These are phyloP conservation scores for Lasioglossum albipes DNA, from an alignment of 1,140 invertebrate species.

Conservation along the genomic window DNA sequence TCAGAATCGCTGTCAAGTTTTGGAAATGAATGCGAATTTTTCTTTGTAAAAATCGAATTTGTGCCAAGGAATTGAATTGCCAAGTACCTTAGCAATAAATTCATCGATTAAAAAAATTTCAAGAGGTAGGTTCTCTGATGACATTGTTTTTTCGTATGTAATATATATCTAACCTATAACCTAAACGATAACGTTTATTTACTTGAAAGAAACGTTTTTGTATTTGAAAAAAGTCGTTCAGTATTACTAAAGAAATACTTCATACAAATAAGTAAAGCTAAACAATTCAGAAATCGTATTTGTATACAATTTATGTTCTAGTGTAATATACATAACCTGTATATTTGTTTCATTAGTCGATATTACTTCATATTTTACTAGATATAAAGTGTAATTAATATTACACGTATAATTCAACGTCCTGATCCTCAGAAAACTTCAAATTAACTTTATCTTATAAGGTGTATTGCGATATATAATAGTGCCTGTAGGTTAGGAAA, in stretches of 20 bases:
- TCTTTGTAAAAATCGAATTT: background rate
- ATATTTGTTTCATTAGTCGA: background rate
- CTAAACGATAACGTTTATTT: background rate
- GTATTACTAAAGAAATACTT: too few species aligned
- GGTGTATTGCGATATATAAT: background rate
- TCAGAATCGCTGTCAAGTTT: constrained; percentile 20
- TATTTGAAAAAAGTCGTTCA: background rate
- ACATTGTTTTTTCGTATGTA: background rate
- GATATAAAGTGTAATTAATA: background rate
- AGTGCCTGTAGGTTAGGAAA: background rate
- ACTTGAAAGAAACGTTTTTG: background rate
- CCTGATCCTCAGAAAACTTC: background rate
- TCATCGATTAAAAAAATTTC: background rate
- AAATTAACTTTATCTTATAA: background rate
- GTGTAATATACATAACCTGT: constrained; percentile 6
- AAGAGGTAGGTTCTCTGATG: background rate
- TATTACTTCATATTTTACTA: background rate
- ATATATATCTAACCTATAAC: constrained; percentile 11
- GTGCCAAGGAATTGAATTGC: background rate
- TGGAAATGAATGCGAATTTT: constrained; percentile 2
- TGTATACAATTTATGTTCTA: background rate
- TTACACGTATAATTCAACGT: background rate
- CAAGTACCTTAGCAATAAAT: background rate
- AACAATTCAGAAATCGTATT: background rate
- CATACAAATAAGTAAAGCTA: too few species aligned